Conservation (phyloP, 2,797 vertebrate genomes). For the Oreochromis grahami region DNA sequence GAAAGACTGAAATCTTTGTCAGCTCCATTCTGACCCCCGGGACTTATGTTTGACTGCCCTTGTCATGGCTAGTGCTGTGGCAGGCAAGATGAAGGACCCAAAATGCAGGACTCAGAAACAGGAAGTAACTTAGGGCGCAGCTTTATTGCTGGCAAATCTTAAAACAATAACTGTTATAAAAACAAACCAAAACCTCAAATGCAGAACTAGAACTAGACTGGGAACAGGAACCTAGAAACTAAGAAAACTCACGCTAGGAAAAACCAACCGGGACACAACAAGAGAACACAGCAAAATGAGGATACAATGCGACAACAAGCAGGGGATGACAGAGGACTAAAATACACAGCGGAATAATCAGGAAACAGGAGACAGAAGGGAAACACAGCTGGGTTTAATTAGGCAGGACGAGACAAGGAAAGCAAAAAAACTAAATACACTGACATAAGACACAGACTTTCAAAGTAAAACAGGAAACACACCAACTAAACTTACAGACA, state of each 20-base stretch:
- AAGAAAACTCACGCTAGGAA: not conserved
- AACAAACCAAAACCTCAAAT: not conserved
- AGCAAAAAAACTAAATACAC: not conserved
- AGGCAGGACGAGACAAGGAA: not conserved
- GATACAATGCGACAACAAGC: not conserved
- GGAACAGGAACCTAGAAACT: not conserved
- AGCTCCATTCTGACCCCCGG: not conserved
- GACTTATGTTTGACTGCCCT: not conserved
- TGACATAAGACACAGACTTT: fast-evolving
- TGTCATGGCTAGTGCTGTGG: not conserved
- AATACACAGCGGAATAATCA: not conserved
- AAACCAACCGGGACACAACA: not conserved
- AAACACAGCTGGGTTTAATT: not conserved
- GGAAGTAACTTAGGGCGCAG: fast-evolving
- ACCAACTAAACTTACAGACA: not conserved
- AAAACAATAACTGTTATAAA: not conserved
- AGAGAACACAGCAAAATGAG: not conserved
- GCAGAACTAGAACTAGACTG: not conserved
- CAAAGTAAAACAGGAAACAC: not conserved
- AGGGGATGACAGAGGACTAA: not conserved
- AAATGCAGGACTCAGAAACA: not conserved
- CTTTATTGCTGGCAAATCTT: not conserved
- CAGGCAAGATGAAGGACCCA: not conserved
- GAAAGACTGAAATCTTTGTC: not conserved
- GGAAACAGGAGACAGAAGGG: not conserved